Evolutionary conservation across 2,797 vertebrate species (phyloP).

Genomic region (Galago senegalensis): DNA sequence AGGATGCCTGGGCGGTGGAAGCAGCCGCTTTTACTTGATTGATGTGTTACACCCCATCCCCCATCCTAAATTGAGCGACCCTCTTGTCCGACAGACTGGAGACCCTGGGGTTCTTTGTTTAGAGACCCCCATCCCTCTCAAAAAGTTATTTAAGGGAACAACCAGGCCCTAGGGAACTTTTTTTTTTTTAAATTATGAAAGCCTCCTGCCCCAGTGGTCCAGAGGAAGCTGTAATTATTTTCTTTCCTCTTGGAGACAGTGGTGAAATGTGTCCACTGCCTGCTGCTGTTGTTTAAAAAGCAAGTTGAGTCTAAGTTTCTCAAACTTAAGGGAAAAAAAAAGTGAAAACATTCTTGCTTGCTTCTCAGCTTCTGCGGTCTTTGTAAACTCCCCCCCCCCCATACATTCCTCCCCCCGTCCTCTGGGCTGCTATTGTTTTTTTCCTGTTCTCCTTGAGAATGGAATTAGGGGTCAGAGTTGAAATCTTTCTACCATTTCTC

Average conservation of each 20-base stretch:
- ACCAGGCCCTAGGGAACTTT: background rate
- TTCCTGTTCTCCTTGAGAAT: constrained; percentile 8
- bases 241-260: constrained; percentile 63
- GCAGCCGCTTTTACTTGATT: background rate
- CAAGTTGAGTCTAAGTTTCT: constrained; percentile 53
- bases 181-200: background rate
- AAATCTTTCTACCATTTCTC: constrained; percentile 42
- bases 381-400: background rate
- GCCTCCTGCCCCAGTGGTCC: constrained; percentile 18
- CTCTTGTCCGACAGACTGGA: background rate
- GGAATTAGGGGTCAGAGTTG: constrained; percentile 68
- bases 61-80: background rate
- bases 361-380: background rate
- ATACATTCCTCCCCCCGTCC: background rate
- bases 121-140: background rate
- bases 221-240: constrained; percentile 65
- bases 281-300: constrained; percentile 63
- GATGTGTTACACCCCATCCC: too few species aligned
- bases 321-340: background rate
- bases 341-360: background rate
- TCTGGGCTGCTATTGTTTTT: constrained; percentile 2
- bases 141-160: background rate
- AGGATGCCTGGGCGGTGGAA: background rate
- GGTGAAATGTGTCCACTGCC: constrained; percentile 47
- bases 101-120: background rate